phyloP scores from a whole-genome alignment of 2,113 vertebrate genomes.

The Pygoscelis antarcticus region DNA sequence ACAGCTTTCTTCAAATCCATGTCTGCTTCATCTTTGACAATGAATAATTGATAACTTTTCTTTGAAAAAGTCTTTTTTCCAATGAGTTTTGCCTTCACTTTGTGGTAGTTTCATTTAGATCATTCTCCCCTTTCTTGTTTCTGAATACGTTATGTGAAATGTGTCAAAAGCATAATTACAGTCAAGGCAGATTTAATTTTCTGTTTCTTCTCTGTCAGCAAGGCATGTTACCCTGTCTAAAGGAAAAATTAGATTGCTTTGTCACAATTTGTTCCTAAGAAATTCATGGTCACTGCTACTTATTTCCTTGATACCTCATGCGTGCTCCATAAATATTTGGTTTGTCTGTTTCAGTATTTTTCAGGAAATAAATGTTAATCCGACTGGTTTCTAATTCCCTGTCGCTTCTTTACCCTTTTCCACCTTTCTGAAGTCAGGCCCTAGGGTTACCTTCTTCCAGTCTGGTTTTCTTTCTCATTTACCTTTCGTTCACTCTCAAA shows the following conservation, averaged over 20 bases:
- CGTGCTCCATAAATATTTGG: accelerated
- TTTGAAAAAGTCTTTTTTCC: background rate
- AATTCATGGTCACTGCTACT: accelerated
- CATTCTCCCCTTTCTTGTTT: background rate
- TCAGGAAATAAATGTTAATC: background rate
- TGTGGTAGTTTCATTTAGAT: background rate
- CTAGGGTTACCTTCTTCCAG: background rate
- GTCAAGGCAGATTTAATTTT: background rate
- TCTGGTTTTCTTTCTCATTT: background rate
- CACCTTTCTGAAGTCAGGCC: background rate
- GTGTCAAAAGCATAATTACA: background rate
- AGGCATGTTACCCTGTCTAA: background rate
- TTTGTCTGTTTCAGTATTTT: background rate
- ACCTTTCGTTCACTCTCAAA: background rate
- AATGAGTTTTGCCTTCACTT: accelerated
- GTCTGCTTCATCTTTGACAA: background rate
- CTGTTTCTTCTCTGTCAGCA: background rate
- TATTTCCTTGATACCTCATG: accelerated
- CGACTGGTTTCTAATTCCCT: background rate
- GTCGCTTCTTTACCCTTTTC: background rate
- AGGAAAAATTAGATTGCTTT: background rate
- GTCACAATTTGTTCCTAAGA: background rate
- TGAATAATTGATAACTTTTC: background rate
- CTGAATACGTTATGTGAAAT: accelerated
- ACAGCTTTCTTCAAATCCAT: background rate